Base-by-base conservation (phyloP, 1,140 invertebrate species). In the Drosophila pruinosa region DNA sequence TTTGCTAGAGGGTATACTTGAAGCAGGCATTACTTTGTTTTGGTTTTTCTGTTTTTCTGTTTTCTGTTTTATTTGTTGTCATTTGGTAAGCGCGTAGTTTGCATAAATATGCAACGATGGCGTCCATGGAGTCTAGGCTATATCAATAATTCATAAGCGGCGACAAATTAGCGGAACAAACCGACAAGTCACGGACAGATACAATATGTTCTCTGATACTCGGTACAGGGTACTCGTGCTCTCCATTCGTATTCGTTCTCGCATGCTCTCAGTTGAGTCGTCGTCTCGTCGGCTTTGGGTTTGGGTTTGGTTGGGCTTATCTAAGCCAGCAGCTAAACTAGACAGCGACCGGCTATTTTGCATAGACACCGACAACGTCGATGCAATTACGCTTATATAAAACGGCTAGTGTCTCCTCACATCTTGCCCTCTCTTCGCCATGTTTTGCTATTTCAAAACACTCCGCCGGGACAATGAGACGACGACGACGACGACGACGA, bases 111-210 rank as follows among this genome's bases (percentile, higher is more conserved):
- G 71, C 71, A 76, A 52, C 73, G 59, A 50, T 76, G 59, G 73
- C 41, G 50, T 64, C 41, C 39, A 54, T 53, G 19, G 45, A 53
- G 15, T 57, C 31, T 28, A 28, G 15, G 21, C 53, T 64, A 45
- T 85, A 85, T 85, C 81, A 85, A 85, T 85, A 81, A 85, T 85
- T 85, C 85, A 85, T 85, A 88, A 88, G 70, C 79, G 65, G 65
- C 74, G 69, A 81, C 81, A 85, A 85, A 85, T 86, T 79, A 85
- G 81, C 81, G 77, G 73, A 86, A 86, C 81, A 72, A 75, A 61
- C 70, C 70, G 75, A 58, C 81, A 81, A 85, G 81, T 85, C 81
- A 85, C 81, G 82, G 78, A 81, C 76, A 79, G 58, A 31, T 34
- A 57, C 52, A 65, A 34, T 64, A 47, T 67, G 41, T 22, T 15